Conservation (phyloP, 2,113 vertebrate species). For the Chunga burmeisteri region DNA sequence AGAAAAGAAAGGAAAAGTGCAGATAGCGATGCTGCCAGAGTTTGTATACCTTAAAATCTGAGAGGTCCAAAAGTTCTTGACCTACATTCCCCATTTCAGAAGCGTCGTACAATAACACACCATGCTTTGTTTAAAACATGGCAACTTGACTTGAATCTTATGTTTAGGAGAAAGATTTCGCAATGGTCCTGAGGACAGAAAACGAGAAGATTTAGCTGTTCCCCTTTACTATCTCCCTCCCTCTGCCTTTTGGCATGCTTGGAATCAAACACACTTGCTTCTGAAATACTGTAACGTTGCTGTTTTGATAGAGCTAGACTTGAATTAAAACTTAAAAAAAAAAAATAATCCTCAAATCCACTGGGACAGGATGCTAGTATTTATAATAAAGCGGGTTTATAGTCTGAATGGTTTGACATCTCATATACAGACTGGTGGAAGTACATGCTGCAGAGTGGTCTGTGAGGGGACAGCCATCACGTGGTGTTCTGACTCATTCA, state of each 20-base stretch:
- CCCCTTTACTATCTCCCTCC: background rate
- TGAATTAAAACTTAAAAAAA: background rate
- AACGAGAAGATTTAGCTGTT: conserved; percentile 24
- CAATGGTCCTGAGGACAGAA: conserved; percentile 27
- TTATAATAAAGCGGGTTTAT: conserved; percentile 27
- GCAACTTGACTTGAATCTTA: conserved; percentile 37
- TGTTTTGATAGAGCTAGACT: conserved; percentile 17
- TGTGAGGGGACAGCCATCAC: conserved; percentile 1
- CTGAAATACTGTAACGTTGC: background rate
- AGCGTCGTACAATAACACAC: conserved; percentile 12
- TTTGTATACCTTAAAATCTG: conserved; percentile 42
- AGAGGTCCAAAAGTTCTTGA: conserved; percentile 27
- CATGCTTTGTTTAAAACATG: conserved; percentile 40
- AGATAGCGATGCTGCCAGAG: background rate
- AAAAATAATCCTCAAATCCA: background rate
- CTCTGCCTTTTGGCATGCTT: conserved; percentile 9
- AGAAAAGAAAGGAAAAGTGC: background rate
- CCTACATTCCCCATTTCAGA: conserved; percentile 13
- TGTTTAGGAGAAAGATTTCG: conserved; percentile 49
- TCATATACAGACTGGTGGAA: background rate
- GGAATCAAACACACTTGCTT: conserved; percentile 9
- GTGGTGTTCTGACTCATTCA: conserved; percentile 15
- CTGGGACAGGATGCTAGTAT: conserved; percentile 14
- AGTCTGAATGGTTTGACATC: conserved; percentile 26
- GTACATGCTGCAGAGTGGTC: background rate